phyloP scores from a whole-genome alignment of 1,140 invertebrate genomes.

The Branchinecta lindahli region DNA sequence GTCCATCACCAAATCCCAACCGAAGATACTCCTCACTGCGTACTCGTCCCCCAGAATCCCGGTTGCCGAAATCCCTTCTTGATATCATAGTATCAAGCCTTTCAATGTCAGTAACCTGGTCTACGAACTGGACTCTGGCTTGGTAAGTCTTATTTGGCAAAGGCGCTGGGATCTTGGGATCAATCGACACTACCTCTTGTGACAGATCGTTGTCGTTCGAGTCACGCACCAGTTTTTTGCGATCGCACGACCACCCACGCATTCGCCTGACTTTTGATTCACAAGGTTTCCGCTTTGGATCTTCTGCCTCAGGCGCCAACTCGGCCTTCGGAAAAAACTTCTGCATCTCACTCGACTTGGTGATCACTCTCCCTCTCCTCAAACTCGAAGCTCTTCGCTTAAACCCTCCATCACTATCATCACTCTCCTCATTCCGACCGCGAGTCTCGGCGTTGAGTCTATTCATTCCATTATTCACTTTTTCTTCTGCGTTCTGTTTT shows the following conservation, averaged over 20 bases:
- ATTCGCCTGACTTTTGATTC: not conserved
- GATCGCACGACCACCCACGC: not conserved
- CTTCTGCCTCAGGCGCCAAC: not conserved
- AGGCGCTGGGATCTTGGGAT: not conserved
- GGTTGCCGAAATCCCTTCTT: too few species aligned
- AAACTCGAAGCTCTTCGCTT: not conserved
- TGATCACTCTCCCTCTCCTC: not conserved
- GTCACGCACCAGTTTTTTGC: not conserved
- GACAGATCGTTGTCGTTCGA: too few species aligned
- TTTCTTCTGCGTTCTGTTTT: not conserved
- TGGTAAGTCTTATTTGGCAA: not conserved
- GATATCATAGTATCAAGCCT: too few species aligned
- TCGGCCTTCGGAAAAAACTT: not conserved
- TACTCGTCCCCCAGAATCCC: too few species aligned
- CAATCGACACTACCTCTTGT: too few species aligned
- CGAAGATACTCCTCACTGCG: too few species aligned
- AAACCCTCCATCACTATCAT: conserved; percentile 1
- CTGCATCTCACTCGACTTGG: not conserved
- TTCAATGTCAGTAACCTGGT: too few species aligned
- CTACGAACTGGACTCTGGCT: too few species aligned
- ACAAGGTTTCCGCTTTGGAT: not conserved
- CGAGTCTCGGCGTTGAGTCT: not conserved
- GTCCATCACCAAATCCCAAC: not conserved
- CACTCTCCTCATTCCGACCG: not conserved
- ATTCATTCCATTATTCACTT: not conserved